A percentile compares a stretch with the other conserved stretches of the same genome.
Conservation (phyloP, 2,888 invertebrate genomes). For the Brachyptera risi region DNA sequence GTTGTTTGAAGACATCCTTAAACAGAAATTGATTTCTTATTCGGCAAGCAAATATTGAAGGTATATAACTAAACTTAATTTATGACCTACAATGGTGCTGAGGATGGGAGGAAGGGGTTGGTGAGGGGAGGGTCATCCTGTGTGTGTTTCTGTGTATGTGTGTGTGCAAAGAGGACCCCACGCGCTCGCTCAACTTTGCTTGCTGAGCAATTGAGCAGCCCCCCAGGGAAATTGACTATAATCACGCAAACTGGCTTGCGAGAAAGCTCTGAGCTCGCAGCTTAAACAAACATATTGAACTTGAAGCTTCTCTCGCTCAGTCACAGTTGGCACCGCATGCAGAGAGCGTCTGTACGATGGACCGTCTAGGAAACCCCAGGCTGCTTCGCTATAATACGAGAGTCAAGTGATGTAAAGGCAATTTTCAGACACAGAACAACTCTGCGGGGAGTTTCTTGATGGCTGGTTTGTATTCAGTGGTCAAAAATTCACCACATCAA, state of each 20-base stretch:
- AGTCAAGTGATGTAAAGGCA: no score
- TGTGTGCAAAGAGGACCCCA: background rate
- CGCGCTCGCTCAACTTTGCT: conserved; percentile 4
- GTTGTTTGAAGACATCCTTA: background rate
- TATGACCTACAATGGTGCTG: background rate
- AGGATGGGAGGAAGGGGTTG: background rate
- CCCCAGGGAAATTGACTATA: conserved; percentile 13
- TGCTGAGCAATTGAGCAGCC: conserved; percentile 5
- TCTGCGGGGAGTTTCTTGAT: background rate
- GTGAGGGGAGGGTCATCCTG: background rate
- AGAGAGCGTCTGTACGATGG: no score
- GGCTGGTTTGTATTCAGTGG: conserved; percentile 18
- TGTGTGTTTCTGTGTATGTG: no score
- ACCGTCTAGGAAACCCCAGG: no score
- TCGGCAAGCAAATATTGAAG: background rate
- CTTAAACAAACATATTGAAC: conserved; percentile 9
- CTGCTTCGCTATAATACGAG: no score
- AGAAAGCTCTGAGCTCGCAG: background rate
- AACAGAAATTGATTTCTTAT: background rate
- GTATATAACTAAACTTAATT: background rate
- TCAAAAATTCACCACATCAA: conserved; percentile 3
- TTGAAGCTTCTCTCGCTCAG: no score
- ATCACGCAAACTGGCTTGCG: conserved; percentile 1
- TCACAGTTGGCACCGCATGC: no score
- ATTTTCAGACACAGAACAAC: background rate